Base-by-base conservation (phyloP, 1,140 invertebrate species). In the Nasonia giraulti region DNA sequence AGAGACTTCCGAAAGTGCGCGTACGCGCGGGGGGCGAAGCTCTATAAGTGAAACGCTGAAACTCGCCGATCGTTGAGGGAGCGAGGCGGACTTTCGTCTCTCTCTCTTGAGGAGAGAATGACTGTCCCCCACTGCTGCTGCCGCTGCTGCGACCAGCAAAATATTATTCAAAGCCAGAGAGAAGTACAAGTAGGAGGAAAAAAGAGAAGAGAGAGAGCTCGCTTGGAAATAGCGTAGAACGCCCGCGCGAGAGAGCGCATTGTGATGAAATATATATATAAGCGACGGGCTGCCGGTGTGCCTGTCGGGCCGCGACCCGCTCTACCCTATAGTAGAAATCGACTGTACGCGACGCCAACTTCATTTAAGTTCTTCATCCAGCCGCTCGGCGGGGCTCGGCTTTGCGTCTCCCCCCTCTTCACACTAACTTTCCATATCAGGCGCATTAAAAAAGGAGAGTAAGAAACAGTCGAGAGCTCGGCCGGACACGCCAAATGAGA, bases 311-410 rank as follows among this genome's bases (percentile, higher is more conserved):
- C 7, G 6, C 27, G 27, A 0, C 27, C 10, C 31, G 2, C 31
- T 31, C 33, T 37, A 37, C 4, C 33, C 6, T 37, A 37, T 37
- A 84, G 68, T 74, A 44, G 47, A 66, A 84, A 84, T 80, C 20
- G 68, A 80, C 68, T 75, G 10, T 44, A 33, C 47, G n/a, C 84
- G 44, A 62, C 66, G 71, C 80, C 83, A 88, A 88, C 88, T 88
- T 88, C 86, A 88, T 88, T 88, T 88, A 87, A 88, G 86, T 88
- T 88, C 80, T 84, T 84, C 47, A 84, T 77, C 47, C 77, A 62
- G 31, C 44, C 44, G 23, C 33, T 1, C 27, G 7, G 40, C 33
- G 33, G 33, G 5, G 73, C 17, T 82, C 27, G 75, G 50, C 31
- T 74, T 27, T 66, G 50, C 12, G 3, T 62, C 20, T 17, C 10